phyloP scores from a whole-genome alignment of 64 coral and sea anemone species.

The Dendronephthya gigantea region DNA sequence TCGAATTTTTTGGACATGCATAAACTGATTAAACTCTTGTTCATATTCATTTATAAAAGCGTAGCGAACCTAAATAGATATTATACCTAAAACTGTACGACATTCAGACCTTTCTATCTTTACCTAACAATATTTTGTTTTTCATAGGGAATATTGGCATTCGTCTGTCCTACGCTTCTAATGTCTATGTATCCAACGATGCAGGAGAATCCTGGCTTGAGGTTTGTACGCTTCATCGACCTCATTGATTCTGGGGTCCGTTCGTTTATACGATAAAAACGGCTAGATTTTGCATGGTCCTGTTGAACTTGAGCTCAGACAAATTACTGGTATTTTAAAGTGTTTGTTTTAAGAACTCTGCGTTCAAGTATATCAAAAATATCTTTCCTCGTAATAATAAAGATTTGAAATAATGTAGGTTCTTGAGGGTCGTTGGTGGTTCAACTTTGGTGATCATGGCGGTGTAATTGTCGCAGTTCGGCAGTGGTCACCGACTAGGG shows the following conservation, averaged over 20 bases:
- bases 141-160: constrained; percentile 44
- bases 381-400: neutral
- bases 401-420: constrained; percentile 20
- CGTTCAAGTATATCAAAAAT: no score
- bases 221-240: constrained; percentile 17
- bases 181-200: constrained; percentile 69
- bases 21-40: no score
- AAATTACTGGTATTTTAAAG: no score
- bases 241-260: no score
- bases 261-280: no score
- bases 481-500: constrained; percentile 43
- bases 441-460: constrained; percentile 94
- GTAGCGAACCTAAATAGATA: no score
- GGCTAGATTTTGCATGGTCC: no score
- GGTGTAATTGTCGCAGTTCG: constrained; percentile 74
- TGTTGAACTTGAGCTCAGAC: no score
- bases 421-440: constrained; percentile 50
- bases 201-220: constrained; percentile 71
- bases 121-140: neutral
- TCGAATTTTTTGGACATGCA: neutral
- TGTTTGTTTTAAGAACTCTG: no score
- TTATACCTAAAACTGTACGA: no score
- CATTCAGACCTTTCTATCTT: neutral
- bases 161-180: constrained; percentile 14
- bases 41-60: no score